phyloP scores from a whole-genome alignment of 2,113 vertebrate genomes.

The Ictalurus furcatus region DNA sequence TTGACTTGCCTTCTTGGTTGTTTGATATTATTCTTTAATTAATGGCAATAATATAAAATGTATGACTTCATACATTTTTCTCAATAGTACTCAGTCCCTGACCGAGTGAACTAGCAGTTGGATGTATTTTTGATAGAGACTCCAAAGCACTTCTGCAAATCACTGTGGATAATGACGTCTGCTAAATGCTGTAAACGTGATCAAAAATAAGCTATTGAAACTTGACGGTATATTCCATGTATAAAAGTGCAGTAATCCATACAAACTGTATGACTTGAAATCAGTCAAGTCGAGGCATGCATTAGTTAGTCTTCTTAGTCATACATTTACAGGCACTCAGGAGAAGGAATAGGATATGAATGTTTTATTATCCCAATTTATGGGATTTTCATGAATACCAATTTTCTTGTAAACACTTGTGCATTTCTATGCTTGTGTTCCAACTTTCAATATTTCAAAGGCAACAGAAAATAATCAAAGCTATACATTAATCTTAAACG shows the following conservation, averaged over 20 bases:
- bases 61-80: background rate
- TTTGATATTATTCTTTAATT: background rate
- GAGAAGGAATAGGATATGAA: background rate
- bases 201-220: background rate
- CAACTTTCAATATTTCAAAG: background rate
- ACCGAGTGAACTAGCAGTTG: background rate
- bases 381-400: background rate
- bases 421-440: background rate
- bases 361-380: background rate
- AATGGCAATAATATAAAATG: background rate
- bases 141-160: background rate
- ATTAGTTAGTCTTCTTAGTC: background rate
- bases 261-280: background rate
- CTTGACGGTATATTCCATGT: background rate
- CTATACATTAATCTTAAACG: background rate
- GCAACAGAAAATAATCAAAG: background rate
- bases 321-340: background rate
- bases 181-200: background rate
- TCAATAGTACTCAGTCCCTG: background rate
- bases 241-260: background rate
- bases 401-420: background rate
- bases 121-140: too few species aligned
- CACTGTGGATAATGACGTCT: background rate
- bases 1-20: background rate
- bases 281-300: background rate